These are phyloP conservation scores for Campaea margaritaria DNA, from an alignment of 2,888 invertebrate genomes.

Conservation along the genomic window DNA sequence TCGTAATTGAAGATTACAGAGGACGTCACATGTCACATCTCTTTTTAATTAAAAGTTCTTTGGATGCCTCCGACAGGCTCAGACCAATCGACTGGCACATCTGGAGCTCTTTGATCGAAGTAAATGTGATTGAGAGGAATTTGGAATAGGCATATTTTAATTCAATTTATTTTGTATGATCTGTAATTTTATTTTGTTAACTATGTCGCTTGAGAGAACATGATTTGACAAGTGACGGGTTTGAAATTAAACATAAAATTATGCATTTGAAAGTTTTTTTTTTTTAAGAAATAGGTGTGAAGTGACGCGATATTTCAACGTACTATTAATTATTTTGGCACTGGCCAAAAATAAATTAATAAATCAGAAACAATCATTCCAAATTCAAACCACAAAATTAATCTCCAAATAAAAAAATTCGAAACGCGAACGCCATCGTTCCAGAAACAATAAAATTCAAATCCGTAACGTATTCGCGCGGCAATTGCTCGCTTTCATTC, in stretches of 20 bases:
- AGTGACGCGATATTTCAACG: no score
- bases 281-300: no score
- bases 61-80: conserved; percentile 6
- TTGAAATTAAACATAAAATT: no score
- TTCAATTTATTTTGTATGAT: no score
- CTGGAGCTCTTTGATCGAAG: not conserved
- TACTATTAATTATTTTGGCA: no score
- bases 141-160: no score
- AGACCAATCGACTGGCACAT: conserved; percentile 15
- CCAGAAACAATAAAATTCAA: conserved; percentile 50
- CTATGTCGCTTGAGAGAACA: no score
- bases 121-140: no score
- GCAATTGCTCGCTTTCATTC: conserved; percentile 55
- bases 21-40: conserved; percentile 11
- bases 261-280: no score
- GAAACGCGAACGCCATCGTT: conserved; percentile 20
- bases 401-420: conserved; percentile 18
- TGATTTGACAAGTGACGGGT: no score
- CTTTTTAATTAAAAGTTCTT: conserved; percentile 23
- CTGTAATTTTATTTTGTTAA: no score
- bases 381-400: conserved; percentile 10
- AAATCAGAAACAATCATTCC: not conserved
- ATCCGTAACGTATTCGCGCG: conserved; percentile 51
- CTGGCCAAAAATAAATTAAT: no score
- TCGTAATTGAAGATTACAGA: conserved; percentile 25